phyloP scores from a whole-genome alignment of 2,797 vertebrate species.

The Oreortyx pictus region DNA sequence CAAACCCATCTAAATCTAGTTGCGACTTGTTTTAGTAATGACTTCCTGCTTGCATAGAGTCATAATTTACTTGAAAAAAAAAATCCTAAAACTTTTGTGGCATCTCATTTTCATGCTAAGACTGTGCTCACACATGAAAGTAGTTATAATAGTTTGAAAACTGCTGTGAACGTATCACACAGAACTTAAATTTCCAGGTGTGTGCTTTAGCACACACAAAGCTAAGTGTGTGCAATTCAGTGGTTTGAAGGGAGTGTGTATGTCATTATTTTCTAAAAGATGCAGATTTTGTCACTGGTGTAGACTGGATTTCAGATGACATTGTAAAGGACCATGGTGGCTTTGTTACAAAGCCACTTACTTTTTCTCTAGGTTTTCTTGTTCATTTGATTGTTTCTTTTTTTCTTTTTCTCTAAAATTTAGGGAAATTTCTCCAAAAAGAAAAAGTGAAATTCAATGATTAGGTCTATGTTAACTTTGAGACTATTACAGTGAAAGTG shows the following conservation, averaged over 20 bases:
- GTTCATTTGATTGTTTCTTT: not conserved
- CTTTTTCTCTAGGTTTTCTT: not conserved
- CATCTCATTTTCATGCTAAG: not conserved
- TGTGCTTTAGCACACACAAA: not conserved
- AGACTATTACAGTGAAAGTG: not conserved
- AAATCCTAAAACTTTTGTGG: not conserved
- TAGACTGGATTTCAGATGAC: too few relatives aligned
- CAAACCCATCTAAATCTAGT: conserved; percentile 22
- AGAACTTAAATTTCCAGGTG: not conserved
- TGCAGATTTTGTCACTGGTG: not conserved
- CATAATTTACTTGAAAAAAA: not conserved
- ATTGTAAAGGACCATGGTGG: not conserved
- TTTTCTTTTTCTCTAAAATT: not conserved
- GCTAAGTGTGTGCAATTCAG: too few relatives aligned
- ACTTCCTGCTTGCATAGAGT: not conserved
- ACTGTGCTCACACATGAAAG: not conserved
- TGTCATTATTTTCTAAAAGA: not conserved
- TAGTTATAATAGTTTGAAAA: conserved; percentile 6
- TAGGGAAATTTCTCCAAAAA: not conserved
- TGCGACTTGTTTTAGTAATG: conserved; percentile 24
- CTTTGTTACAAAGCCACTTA: not conserved
- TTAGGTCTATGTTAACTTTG: not conserved
- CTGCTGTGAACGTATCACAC: not conserved
- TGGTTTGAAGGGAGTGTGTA: not conserved
- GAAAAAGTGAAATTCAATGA: not conserved